Percentiles rank a stretch among this genome's conserved stretches.
Evolutionary conservation across 2,113 vertebrate genomes (phyloP).

Genomic region (Macquaria australasica): DNA sequence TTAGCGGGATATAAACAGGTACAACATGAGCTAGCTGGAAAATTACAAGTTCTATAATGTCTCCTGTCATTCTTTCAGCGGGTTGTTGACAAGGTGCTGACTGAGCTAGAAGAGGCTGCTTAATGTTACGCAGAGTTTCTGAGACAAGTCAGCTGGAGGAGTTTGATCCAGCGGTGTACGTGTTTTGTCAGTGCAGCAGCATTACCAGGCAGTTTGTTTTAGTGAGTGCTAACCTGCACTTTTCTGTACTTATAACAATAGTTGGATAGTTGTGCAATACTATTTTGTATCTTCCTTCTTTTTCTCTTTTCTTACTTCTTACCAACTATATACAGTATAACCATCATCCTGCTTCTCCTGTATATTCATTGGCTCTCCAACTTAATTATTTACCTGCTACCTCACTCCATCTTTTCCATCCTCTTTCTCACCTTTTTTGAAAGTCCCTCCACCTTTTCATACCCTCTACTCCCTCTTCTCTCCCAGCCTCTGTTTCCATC

Average conservation of each 20-base stretch:
- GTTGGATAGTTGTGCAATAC: conserved; percentile 37
- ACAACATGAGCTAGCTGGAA: background rate
- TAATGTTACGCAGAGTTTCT: conserved; percentile 19
- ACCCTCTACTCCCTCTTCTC: conserved; percentile 10
- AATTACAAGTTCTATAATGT: conserved; percentile 23
- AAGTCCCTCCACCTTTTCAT: conserved; percentile 26
- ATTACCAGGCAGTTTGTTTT: background rate
- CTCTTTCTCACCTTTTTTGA: background rate
- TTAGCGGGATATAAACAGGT: background rate
- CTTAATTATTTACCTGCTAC: background rate
- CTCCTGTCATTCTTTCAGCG: conserved; percentile 37
- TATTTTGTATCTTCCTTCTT: background rate
- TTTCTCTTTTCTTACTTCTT: background rate
- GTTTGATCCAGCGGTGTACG: background rate
- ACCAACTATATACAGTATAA: background rate
- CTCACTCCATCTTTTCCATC: background rate
- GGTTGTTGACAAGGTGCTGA: conserved; percentile 37
- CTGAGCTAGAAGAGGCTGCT: conserved; percentile 23
- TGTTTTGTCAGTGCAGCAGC: background rate
- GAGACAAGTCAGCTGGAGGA: conserved; percentile 27
- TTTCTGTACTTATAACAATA: background rate
- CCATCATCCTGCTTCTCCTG: background rate
- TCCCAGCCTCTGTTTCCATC: conserved; percentile 40
- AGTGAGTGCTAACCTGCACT: conserved; percentile 2
- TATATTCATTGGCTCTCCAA: background rate